These are phyloP conservation scores for Thunnus albacares DNA, from an alignment of 2,797 vertebrate genomes.

Conservation along the genomic window DNA sequence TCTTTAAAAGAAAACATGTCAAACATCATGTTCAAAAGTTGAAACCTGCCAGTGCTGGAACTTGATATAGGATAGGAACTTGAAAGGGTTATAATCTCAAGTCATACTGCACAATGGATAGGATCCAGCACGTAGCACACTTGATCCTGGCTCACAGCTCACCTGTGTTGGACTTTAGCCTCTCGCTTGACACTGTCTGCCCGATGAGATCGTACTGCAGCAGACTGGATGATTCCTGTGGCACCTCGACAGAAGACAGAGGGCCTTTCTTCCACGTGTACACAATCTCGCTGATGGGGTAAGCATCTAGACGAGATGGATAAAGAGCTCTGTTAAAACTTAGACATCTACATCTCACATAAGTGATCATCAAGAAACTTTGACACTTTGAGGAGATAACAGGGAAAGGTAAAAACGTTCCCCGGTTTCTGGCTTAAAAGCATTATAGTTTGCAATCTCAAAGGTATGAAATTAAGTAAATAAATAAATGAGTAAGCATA, in stretches of 20 bases:
- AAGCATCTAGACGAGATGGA: conserved; percentile 81
- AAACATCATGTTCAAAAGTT: neutral
- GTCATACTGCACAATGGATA: neutral
- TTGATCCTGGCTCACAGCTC: conserved; percentile 64
- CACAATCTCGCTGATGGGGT: conserved; percentile 89
- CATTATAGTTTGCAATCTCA: neutral
- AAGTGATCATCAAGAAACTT: neutral
- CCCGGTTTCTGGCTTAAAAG: conserved; percentile 2
- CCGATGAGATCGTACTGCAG: conserved; percentile 91
- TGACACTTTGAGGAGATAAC: neutral
- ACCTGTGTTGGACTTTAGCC: conserved; percentile 88
- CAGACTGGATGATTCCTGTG: conserved; percentile 88
- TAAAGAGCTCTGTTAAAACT: neutral
- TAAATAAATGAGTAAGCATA: neutral
- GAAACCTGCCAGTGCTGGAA: neutral
- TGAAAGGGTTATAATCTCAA: neutral
- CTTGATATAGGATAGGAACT: neutral
- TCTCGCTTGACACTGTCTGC: conserved; percentile 89
- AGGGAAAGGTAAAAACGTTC: neutral
- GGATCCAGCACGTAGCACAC: neutral
- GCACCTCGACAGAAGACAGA: conserved; percentile 87
- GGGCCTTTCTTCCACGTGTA: conserved; percentile 91
- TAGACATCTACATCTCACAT: neutral
- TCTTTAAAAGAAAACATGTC: neutral
- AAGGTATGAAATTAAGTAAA: neutral